These are phyloP conservation scores for Thamnophis elegans DNA, from an alignment of 2,797 vertebrate genomes.

Conservation along the genomic window DNA sequence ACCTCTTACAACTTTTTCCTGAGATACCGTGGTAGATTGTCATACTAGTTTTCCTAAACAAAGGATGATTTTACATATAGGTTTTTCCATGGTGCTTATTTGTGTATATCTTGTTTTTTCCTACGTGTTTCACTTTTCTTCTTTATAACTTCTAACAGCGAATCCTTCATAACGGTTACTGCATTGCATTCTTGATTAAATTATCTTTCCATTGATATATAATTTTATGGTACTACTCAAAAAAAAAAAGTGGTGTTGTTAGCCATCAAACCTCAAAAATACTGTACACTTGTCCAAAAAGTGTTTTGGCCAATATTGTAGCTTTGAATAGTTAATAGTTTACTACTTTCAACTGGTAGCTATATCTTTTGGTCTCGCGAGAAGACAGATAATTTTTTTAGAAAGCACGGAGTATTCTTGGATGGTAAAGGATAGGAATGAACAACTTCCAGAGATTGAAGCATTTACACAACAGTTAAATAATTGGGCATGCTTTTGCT, in stretches of 20 bases:
- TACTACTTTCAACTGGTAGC: constrained; percentile 1
- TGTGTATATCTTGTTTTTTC: no score
- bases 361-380: accelerated
- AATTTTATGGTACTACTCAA: no score
- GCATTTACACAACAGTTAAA: not conserved
- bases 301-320: no score
- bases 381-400: not conserved
- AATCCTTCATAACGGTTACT: no score
- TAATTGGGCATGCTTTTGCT: not conserved
- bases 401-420: not conserved
- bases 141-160: no score
- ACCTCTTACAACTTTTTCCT: not conserved
- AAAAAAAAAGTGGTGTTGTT: no score
- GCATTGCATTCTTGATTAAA: no score
- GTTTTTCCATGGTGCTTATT: no score
- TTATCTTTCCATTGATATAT: no score
- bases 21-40: not conserved
- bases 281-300: no score
- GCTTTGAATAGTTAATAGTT: not conserved
- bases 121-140: no score
- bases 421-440: constrained; percentile 9
- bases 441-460: not conserved
- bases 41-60: constrained; percentile 17
- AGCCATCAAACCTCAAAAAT: no score
- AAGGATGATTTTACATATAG: not conserved